phyloP scores from a whole-genome alignment of 2,797 vertebrate genomes.

The Leucoraja ocellata region DNA sequence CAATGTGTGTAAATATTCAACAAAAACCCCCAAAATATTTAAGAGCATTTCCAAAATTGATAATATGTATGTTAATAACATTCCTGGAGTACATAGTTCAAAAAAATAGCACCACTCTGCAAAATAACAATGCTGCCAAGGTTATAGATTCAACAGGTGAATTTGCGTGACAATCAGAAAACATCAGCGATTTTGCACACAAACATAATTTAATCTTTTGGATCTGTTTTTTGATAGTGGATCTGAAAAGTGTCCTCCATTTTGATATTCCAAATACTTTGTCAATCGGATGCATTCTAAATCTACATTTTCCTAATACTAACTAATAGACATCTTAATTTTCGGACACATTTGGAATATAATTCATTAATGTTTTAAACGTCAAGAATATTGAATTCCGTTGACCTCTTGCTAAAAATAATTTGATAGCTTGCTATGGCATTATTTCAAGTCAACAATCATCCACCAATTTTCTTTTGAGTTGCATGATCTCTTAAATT shows the following conservation, averaged over 20 bases:
- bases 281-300: background rate
- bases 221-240: background rate
- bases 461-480: background rate
- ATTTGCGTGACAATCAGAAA: background rate
- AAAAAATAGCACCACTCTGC: background rate
- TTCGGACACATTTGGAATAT: background rate
- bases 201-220: background rate
- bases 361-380: background rate
- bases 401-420: background rate
- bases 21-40: background rate
- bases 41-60: background rate
- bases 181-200: background rate
- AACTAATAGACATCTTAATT: background rate
- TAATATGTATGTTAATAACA: background rate
- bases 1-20: background rate
- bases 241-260: background rate
- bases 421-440: background rate
- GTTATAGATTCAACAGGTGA: background rate
- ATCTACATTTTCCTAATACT: background rate
- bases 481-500: conserved; percentile 17
- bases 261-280: background rate
- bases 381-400: background rate
- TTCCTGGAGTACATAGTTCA: background rate
- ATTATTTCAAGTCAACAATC: conserved; percentile 12
- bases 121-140: background rate